phyloP scores from a whole-genome alignment of 2,113 vertebrate genomes.

The Zosterops japonicus region DNA sequence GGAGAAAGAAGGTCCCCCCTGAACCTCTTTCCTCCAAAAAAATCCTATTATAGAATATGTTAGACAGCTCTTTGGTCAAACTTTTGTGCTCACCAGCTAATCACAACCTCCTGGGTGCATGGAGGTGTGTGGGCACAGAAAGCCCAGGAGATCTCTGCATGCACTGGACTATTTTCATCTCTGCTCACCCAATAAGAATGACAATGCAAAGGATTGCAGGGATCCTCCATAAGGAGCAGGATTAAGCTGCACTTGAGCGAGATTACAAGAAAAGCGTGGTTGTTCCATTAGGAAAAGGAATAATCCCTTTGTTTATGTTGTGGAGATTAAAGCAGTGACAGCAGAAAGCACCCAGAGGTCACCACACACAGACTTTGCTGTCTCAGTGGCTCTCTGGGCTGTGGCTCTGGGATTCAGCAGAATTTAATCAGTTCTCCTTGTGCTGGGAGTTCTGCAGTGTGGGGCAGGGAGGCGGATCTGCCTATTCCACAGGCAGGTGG shows the following conservation, averaged over 20 bases:
- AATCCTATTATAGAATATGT: background rate
- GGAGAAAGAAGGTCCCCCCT: background rate
- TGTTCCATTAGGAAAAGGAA: background rate
- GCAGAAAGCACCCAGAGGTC: background rate
- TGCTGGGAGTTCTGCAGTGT: background rate
- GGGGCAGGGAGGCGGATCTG: background rate
- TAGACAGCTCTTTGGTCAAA: background rate
- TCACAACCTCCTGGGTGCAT: background rate
- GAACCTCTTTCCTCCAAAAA: background rate
- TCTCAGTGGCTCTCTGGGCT: background rate
- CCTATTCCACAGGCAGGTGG: background rate
- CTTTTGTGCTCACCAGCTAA: background rate
- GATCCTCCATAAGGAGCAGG: background rate
- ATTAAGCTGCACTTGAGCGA: slow-evolving; percentile 6
- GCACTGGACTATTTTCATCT: background rate
- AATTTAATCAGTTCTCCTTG: background rate
- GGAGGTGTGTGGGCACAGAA: background rate
- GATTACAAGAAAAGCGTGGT: background rate
- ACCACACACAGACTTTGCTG: background rate
- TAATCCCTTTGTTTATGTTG: slow-evolving; percentile 13
- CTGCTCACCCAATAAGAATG: background rate
- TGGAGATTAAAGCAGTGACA: background rate
- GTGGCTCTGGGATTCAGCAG: background rate
- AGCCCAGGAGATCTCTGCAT: background rate
- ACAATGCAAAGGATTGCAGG: background rate